A percentile compares a stretch with the other conserved stretches of the same genome.
phyloP scores from a whole-genome alignment of 1,140 invertebrate genomes.

The Gonatopus flavifemur region DNA sequence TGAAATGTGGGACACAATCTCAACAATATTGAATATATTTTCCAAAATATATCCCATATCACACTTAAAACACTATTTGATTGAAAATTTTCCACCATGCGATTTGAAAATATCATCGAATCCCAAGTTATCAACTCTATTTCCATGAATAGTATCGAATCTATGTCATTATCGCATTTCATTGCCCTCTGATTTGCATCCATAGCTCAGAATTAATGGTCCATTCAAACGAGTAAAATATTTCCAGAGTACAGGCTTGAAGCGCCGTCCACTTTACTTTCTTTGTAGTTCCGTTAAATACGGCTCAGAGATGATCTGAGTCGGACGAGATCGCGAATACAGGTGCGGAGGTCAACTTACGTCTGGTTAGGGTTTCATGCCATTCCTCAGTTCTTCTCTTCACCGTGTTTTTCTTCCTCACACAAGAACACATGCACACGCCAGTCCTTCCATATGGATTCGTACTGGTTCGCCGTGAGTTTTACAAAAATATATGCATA shows the following conservation, averaged over 20 bases:
- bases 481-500: slow-evolving; percentile 3
- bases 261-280: slow-evolving; percentile 38
- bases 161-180: no score
- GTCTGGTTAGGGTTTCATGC: slow-evolving; percentile 35
- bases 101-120: no score
- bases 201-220: no score
- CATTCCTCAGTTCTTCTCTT: slow-evolving; percentile 11
- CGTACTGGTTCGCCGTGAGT: slow-evolving; percentile 3
- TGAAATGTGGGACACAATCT: no score
- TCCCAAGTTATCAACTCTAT: no score
- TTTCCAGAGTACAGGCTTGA: slow-evolving; percentile 3
- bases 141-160: no score
- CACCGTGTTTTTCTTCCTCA: slow-evolving; percentile 13
- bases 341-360: slow-evolving; percentile 42
- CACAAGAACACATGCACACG: slow-evolving; percentile 12
- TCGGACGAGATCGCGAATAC: slow-evolving; percentile 38
- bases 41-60: no score
- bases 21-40: no score
- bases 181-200: no score
- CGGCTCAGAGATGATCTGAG: slow-evolving; percentile 20
- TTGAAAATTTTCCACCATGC: no score
- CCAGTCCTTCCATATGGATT: not conserved
- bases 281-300: slow-evolving; percentile 40
- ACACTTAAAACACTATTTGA: no score
- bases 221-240: no score